A percentile compares a stretch with the other conserved stretches of the same genome.
Evolutionary conservation across 2,113 vertebrate genomes (phyloP).

Genomic region (Prolemur simus): DNA sequence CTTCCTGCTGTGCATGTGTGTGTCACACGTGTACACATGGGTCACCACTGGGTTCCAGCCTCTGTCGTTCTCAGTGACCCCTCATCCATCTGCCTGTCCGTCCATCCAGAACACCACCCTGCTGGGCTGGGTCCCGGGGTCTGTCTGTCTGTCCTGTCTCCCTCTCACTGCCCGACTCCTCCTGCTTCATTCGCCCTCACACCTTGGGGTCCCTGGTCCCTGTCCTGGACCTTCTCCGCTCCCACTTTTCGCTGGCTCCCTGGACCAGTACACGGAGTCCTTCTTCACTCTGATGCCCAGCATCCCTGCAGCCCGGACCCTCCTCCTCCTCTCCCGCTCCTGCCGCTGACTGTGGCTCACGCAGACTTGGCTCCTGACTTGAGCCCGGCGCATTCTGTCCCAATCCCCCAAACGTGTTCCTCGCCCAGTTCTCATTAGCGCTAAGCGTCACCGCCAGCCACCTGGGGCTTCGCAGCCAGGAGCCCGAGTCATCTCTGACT

Average conservation of each 20-base stretch:
- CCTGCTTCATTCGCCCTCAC: background rate
- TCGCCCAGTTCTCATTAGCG: background rate
- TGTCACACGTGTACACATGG: fast-evolving
- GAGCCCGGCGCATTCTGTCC: background rate
- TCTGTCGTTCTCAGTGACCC: background rate
- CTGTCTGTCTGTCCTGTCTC: background rate
- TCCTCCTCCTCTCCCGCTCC: background rate
- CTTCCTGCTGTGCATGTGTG: background rate
- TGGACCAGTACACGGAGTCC: background rate
- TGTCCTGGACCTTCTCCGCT: background rate
- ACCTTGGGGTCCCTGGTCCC: background rate
- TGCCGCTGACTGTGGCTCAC: background rate
- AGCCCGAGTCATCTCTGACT: background rate
- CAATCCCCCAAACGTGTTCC: background rate
- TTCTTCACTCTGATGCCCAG: background rate
- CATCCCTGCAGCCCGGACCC: background rate
- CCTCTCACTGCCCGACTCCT: background rate
- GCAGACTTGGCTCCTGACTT: background rate
- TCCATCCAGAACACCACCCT: background rate
- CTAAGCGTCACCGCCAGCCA: background rate
- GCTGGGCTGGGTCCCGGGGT: background rate
- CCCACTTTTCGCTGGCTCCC: fast-evolving
- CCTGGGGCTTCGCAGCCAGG: slow-evolving; percentile 17
- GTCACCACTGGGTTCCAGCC: background rate
- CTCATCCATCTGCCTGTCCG: background rate